Base-by-base conservation (phyloP, 92 coral and sea anemone species). In the Porites evermanni region DNA sequence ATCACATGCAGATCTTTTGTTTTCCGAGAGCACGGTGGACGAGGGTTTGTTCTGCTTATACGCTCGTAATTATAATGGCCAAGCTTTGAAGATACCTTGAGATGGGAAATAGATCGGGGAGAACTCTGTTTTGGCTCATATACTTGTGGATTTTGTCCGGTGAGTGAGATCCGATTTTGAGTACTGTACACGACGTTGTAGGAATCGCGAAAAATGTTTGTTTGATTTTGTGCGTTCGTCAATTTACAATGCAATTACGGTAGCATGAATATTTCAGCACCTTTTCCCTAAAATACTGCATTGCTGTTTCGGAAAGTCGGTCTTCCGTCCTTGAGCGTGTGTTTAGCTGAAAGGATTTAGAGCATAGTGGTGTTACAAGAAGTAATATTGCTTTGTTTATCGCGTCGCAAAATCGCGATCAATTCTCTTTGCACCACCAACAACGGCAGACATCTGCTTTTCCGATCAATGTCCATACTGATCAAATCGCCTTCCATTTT, bases 181-280 rank as follows among this genome's bases (percentile, higher is more conserved):
- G 86, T 72, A 81, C 69, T 60, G 86, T 82, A 72, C 86, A 71
- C 47, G 6, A 38, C 47, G 47, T 38, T 10, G 86, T 63, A 72
- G 53, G 87, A 73, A 64, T 53, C 61, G 60, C 61, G 26, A 74
- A 82, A 72, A 77, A 78, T 92, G 96, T 93, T 97, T 97, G 99
- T 97, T 97, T 97, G 99, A 93, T 86, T 92, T 95, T 81, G 82
- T 81, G 79, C 94, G 92, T 82, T 89, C 94, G 94, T 86, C 96
- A 97, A 97, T 97, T 97, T 95, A 91, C 97, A 97, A 92, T 93
- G 92, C 95, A 95, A 97, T 97, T 95, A 93, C 91, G 79, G 88
- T 79, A 87, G 87, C 78, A 93, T 92, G 95, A 93, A 92, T 94
- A 93, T 97, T 95, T 97, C 98, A 95, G 94, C 99, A 97, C 99